Conservation (phyloP, 2,888 invertebrate genomes). For the Byasa hedistus region DNA sequence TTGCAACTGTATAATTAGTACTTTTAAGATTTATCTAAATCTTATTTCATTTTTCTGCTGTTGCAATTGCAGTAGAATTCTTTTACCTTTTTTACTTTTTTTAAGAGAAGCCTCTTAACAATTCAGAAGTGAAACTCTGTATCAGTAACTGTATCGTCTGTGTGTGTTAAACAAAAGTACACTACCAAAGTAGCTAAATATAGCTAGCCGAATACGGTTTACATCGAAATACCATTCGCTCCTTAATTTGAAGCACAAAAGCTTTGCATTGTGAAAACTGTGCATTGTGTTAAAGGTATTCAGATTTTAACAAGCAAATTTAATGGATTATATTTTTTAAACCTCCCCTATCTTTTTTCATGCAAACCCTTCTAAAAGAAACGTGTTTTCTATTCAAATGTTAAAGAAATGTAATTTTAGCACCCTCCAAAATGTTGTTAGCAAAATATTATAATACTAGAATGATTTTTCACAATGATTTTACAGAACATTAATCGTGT, state of each 20-base stretch:
- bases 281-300: background rate
- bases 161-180: background rate
- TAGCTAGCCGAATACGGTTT: background rate
- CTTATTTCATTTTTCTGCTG: too few species aligned
- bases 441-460: background rate
- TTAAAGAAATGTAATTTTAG: background rate
- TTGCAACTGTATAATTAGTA: too few species aligned
- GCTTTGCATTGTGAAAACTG: background rate
- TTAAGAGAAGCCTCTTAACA: too few species aligned
- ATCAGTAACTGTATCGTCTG: too few species aligned
- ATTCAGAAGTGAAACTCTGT: too few species aligned
- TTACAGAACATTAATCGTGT: background rate
- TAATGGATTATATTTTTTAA: background rate
- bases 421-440: slow-evolving; percentile 1
- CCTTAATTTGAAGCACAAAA: background rate
- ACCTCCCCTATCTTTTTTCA: background rate
- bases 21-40: too few species aligned
- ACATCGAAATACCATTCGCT: background rate
- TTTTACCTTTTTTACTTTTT: too few species aligned
- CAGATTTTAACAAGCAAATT: background rate
- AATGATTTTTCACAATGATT: background rate
- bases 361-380: background rate
- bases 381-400: background rate
- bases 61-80: too few species aligned
- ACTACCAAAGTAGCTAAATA: background rate